Evolutionary conservation across 2,888 invertebrate genomes (phyloP), one percentile per base, ranked within the genome.

Genomic region (Labia minor): DNA sequence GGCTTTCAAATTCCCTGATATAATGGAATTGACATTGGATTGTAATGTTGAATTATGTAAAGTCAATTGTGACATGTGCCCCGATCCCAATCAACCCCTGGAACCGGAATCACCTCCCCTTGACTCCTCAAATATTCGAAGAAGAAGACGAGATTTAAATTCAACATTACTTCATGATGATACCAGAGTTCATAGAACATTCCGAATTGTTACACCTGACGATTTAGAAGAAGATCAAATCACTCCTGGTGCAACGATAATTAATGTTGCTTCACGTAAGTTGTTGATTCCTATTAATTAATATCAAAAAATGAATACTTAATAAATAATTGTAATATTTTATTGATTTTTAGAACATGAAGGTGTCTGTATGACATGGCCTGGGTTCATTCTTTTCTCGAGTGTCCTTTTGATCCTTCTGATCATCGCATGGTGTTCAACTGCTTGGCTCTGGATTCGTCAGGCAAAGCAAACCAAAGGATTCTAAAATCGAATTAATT

Each of bases 31-130:
- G 64, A 86, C 87, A 71, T 84, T 91, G 68, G 90, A 90, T 75
- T 91, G 91, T 73, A 89, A 90, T 70, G 87, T 91, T 0, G 90
- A 90, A 74, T 78, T 91, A 0, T 91, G 90, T 74, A 90, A 90
- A 77, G 86, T 86, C 14, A 86, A 88, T 72, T 91, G 91, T 73
- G 87, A 87, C 68, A 83, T 85, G 26, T 90, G 90, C 72, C 83
- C 87, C 0, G 83, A 84, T 70, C 82, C 83, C 33, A 77, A 49
- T 49, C 49, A 49, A 49, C 49, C 49, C 14, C n/a, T 49, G 14
- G 49, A 49, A 49, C 49, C 49, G 14, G 49, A 49, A 49, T 49
- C 49, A 3, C 49, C 49, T 3, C 49, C 49, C 3, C 49, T 49
- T 49, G 49, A 49, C 49, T 11, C 14, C 14, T 49, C 49, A 49